Conservation (phyloP, 35 echinoderm and acorn worm genomes). For the Nesometra sesokonis region DNA sequence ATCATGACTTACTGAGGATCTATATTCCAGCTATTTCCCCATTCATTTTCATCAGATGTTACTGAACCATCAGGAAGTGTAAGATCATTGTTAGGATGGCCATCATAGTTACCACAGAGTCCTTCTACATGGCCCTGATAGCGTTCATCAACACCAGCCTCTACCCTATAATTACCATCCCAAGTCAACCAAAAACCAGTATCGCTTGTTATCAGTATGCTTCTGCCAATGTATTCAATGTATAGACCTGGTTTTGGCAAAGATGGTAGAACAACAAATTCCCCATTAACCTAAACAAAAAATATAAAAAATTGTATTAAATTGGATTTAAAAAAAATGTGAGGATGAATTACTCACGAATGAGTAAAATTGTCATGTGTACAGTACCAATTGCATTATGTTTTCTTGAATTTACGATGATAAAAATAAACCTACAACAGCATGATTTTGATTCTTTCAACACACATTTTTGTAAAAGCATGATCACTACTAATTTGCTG, state of each 20-base stretch:
- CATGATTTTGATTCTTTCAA: too few species aligned
- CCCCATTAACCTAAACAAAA: not conserved
- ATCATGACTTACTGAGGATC: constrained; percentile 1
- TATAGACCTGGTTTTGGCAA: not conserved
- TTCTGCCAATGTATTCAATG: constrained; percentile 1
- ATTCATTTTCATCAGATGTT: constrained; percentile 3
- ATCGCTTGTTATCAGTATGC: not conserved
- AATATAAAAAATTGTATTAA: not conserved
- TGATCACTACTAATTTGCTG: too few species aligned
- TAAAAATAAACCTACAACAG: too few species aligned
- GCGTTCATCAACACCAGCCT: not conserved
- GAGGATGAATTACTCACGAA: too few species aligned
- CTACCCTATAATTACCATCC: constrained; percentile 3
- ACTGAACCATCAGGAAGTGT: not conserved
- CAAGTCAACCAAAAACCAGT: not conserved
- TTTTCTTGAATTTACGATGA: too few species aligned
- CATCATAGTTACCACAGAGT: constrained; percentile 21
- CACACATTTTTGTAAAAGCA: too few species aligned
- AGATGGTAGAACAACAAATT: not conserved
- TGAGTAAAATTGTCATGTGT: too few species aligned
- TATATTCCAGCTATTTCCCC: constrained; percentile 21
- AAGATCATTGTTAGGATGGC: not conserved
- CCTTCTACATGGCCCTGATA: not conserved
- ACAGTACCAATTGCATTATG: too few species aligned
- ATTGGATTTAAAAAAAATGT: too few species aligned